phyloP scores from a whole-genome alignment of 2,888 invertebrate genomes.

The Thera britannica region DNA sequence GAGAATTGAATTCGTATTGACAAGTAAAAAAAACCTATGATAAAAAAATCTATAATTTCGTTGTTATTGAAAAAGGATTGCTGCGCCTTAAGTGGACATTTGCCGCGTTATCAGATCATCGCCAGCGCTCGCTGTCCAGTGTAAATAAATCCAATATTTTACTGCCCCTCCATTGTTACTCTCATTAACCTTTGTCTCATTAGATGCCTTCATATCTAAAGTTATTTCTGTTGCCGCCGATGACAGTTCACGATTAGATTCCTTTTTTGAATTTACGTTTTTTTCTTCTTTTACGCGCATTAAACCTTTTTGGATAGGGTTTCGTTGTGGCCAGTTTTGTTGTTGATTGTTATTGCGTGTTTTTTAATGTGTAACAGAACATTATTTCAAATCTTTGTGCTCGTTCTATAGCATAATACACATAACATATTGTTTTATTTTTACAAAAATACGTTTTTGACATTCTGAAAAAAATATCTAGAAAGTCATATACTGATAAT shows the following conservation, averaged over 20 bases:
- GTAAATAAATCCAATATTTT: conserved; percentile 82
- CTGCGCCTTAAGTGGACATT: conserved; percentile 69
- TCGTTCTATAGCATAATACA: neutral
- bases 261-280: conserved; percentile 53
- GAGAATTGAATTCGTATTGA: too few species aligned
- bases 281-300: conserved; percentile 40
- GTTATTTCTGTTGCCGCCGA: conserved; percentile 69
- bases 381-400: neutral
- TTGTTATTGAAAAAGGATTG: neutral
- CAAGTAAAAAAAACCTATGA: too few species aligned
- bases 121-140: conserved; percentile 64
- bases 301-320: conserved; percentile 51
- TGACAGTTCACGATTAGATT: conserved; percentile 78
- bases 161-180: conserved; percentile 77
- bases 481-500: too few species aligned
- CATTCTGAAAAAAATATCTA: too few species aligned
- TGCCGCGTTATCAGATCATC: conserved; percentile 77
- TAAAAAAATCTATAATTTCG: too few species aligned
- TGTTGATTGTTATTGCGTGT: conserved; percentile 3
- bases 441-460: too few species aligned
- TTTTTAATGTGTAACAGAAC: neutral
- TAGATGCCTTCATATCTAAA: conserved; percentile 78
- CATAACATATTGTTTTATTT: too few species aligned
- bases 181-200: conserved; percentile 85
- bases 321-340: conserved; percentile 34